Percentiles rank a stretch among this genome's conserved stretches.
Evolutionary conservation across 2,113 vertebrate genomes (phyloP).

Genomic region (Lamprotornis superbus): DNA sequence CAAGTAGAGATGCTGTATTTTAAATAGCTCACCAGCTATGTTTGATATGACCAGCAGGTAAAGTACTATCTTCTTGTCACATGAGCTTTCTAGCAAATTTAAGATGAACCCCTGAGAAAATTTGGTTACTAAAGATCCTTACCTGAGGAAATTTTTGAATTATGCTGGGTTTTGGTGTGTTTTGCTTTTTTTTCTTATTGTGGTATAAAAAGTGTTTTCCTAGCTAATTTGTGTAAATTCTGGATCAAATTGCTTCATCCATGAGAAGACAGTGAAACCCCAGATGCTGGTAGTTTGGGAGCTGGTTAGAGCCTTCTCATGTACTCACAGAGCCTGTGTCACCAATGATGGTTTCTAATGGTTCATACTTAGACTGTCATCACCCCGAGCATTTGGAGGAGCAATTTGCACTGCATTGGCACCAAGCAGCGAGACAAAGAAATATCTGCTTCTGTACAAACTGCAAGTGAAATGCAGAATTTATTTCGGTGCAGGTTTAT

Average conservation of each 20-base stretch:
- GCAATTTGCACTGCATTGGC: background rate
- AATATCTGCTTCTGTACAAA: background rate
- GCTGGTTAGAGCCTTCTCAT: background rate
- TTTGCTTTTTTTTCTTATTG: background rate
- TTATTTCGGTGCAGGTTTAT: background rate
- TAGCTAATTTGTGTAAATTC: background rate
- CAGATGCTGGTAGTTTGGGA: background rate
- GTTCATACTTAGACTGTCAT: background rate
- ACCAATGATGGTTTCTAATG: rapidly evolving
- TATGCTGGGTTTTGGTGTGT: background rate
- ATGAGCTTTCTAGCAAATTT: background rate
- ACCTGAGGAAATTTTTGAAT: background rate
- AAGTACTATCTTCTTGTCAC: background rate
- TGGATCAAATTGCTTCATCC: background rate
- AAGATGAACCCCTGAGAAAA: background rate
- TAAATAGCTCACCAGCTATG: background rate
- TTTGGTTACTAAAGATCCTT: background rate
- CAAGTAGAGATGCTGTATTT: background rate
- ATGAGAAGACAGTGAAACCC: background rate
- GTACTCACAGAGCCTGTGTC: background rate
- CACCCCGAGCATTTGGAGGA: background rate
- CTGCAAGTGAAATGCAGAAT: background rate
- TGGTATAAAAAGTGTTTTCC: background rate
- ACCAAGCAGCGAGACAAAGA: background rate
- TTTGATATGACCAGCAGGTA: background rate